Percentiles rank a stretch among this genome's conserved stretches.
Evolutionary conservation across 2,888 invertebrate species (phyloP).

Genomic region (Erebia epiphron): DNA sequence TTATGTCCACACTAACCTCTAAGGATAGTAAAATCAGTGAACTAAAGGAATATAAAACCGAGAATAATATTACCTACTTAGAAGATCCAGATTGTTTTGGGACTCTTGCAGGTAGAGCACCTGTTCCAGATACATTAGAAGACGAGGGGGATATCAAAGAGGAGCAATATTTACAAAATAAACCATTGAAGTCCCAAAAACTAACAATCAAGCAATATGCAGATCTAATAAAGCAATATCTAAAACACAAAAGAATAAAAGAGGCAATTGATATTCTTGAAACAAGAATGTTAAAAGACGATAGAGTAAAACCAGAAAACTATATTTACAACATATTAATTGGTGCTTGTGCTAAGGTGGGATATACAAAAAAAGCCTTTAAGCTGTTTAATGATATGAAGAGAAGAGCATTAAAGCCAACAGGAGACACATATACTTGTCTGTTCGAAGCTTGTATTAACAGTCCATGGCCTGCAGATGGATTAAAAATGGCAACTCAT

Average conservation of each 20-base stretch:
- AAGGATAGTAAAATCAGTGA: constrained; percentile 45
- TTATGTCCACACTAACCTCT: constrained; percentile 46
- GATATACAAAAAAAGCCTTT: constrained; percentile 94
- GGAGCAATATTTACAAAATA: constrained; percentile 80
- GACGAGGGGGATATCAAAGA: constrained; percentile 85
- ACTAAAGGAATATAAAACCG: constrained; percentile 57
- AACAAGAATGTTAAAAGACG: constrained; percentile 88
- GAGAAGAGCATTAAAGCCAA: constrained; percentile 85
- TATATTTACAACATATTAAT: constrained; percentile 93
- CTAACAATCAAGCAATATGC: constrained; percentile 86
- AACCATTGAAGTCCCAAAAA: constrained; percentile 75
- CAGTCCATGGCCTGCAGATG: constrained; percentile 86
- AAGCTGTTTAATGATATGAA: constrained; percentile 93
- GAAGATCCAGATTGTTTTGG: constrained; percentile 85
- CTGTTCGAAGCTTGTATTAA: constrained; percentile 95
- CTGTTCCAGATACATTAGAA: constrained; percentile 53
- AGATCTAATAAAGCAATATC: constrained; percentile 86
- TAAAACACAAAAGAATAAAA: constrained; percentile 85
- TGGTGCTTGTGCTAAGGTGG: constrained; percentile 90
- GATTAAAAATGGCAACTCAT: constrained; percentile 85
- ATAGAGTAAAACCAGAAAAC: constrained; percentile 89
- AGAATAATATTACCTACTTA: constrained; percentile 57
- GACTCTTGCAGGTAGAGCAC: constrained; percentile 56
- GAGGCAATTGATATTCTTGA: constrained; percentile 92
- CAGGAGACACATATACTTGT: constrained; percentile 90